Evolutionary conservation across 2,797 vertebrate species (phyloP).

Genomic region (Acrocephalus scirpaceus): DNA sequence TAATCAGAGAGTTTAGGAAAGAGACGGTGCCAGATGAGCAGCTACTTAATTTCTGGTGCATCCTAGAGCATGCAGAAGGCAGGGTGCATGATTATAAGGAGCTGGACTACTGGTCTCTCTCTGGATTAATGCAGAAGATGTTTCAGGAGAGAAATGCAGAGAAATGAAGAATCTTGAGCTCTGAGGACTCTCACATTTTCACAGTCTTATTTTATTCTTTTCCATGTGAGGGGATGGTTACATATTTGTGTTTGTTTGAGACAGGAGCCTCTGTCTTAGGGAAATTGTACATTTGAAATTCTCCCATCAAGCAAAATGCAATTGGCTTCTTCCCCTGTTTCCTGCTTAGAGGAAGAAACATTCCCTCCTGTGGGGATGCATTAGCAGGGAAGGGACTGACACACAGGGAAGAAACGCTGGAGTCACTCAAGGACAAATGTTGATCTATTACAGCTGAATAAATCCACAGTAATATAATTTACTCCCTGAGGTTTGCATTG

Average conservation of each 20-base stretch:
- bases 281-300: neutral
- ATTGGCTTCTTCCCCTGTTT: neutral
- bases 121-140: neutral
- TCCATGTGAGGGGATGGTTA: neutral
- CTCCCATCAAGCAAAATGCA: slow-evolving; percentile 11
- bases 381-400: slow-evolving; percentile 2
- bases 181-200: neutral
- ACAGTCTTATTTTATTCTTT: neutral
- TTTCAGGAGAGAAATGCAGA: neutral
- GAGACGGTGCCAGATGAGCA: neutral
- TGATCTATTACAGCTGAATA: slow-evolving; percentile 36
- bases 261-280: neutral
- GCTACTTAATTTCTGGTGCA: neutral
- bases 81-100: neutral
- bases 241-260: neutral
- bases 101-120: neutral
- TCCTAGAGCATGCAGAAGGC: neutral
- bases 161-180: neutral
- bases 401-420: neutral
- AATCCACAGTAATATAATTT: slow-evolving; percentile 17
- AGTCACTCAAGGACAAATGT: slow-evolving; percentile 34
- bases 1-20: neutral
- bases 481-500: neutral
- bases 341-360: neutral
- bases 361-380: neutral